Evolutionary conservation across 1,140 invertebrate species (phyloP).

Genomic region (Polyergus mexicanus): DNA sequence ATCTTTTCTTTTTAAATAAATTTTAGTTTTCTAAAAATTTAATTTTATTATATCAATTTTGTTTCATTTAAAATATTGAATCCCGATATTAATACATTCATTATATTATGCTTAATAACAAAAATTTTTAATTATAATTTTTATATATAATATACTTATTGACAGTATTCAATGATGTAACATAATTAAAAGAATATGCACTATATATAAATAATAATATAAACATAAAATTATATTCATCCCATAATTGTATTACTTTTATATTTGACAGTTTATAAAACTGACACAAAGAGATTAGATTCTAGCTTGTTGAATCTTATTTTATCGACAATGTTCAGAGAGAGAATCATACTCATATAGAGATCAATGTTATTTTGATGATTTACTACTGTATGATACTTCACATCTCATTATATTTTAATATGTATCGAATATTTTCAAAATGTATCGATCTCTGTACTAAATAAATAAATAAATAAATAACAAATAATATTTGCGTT

Average conservation of each 20-base stretch:
- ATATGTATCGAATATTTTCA: neutral
- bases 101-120: no score
- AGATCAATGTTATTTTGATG: neutral
- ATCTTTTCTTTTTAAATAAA: no score
- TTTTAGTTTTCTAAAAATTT: no score
- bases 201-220: neutral
- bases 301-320: neutral
- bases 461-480: neutral
- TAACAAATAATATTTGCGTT: no score
- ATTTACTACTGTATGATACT: neutral
- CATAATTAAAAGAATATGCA: neutral
- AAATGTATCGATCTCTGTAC: neutral
- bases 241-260: constrained; percentile 1
- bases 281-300: neutral
- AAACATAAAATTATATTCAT: constrained; percentile 8
- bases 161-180: no score
- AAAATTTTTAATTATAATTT: no score
- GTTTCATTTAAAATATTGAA: no score
- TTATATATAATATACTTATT: no score
- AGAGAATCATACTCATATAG: neutral
- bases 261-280: constrained; percentile 18
- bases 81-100: no score
- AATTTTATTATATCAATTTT: no score
- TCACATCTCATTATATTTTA: neutral
- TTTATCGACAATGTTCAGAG: neutral